A percentile compares a stretch with the other conserved stretches of the same genome.
phyloP scores from a whole-genome alignment of 2,797 vertebrate species.

The Sebastes minor region DNA sequence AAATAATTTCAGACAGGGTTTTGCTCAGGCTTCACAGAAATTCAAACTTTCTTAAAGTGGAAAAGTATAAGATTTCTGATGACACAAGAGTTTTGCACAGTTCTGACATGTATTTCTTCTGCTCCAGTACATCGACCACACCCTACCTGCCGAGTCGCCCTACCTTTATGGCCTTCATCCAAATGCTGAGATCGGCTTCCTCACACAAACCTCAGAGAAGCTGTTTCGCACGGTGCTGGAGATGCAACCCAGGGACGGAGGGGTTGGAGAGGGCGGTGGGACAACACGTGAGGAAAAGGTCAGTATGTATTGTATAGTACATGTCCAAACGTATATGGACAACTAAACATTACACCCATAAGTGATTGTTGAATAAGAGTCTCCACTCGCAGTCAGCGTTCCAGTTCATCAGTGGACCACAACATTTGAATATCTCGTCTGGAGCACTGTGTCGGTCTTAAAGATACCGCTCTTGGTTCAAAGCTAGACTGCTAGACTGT shows the following conservation, averaged over 20 bases:
- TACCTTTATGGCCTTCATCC: constrained; percentile 94
- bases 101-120: constrained; percentile 3
- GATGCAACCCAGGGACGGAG: constrained; percentile 89
- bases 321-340: not conserved
- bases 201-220: constrained; percentile 92
- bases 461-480: no score
- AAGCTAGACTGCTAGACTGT: no score
- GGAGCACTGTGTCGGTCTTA: no score
- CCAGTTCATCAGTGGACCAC: not conserved
- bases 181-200: constrained; percentile 94
- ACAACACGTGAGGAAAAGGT: constrained; percentile 87
- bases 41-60: not conserved
- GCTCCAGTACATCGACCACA: constrained; percentile 89
- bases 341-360: not conserved
- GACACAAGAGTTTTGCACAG: not conserved
- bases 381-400: not conserved
- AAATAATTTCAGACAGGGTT: not conserved
- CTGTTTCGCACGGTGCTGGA: constrained; percentile 90
- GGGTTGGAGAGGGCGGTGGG: constrained; percentile 69
- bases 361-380: not conserved
- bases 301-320: not conserved
- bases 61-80: no score
- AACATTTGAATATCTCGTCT: no score
- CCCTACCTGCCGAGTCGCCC: constrained; percentile 90
- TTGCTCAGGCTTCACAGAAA: not conserved